Evolutionary conservation across 1,140 invertebrate genomes (phyloP).

Genomic region (Orussus abietinus): DNA sequence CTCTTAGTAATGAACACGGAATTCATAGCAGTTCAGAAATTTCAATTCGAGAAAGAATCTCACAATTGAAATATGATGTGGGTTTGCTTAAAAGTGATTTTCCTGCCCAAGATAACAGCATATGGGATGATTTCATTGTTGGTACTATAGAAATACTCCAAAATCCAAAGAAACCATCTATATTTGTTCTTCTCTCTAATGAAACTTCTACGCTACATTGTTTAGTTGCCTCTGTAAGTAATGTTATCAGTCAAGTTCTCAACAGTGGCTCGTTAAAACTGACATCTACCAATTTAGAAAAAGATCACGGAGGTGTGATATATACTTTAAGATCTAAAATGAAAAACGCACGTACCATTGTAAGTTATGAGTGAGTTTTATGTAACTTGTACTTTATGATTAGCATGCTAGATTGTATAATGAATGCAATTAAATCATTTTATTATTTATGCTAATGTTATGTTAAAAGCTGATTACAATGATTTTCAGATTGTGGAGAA

Average conservation of each 20-base stretch:
- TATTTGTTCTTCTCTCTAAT: conserved; percentile 36
- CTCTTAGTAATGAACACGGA: too few species aligned
- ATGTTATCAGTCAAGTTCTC: conserved; percentile 26
- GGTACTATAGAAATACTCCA: conserved; percentile 25
- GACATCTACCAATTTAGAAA: conserved; percentile 27
- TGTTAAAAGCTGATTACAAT: background rate
- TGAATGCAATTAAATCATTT: conserved; percentile 3
- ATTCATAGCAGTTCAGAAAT: too few species aligned
- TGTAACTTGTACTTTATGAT: conserved; percentile 7
- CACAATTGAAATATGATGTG: conserved; percentile 13
- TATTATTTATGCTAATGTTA: background rate
- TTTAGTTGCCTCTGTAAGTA: conserved; percentile 29
- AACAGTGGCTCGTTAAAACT: conserved; percentile 20
- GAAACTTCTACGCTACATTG: conserved; percentile 28
- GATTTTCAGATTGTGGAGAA: conserved; percentile 15
- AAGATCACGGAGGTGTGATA: conserved; percentile 30
- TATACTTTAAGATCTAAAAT: conserved; percentile 17
- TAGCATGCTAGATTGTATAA: too few species aligned
- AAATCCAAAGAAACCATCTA: conserved; percentile 21
- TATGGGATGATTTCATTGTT: conserved; percentile 31
- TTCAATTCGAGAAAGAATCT: conserved; percentile 3
- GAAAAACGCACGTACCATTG: conserved; percentile 34
- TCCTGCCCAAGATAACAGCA: conserved; percentile 27
- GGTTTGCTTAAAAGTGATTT: conserved; percentile 18
- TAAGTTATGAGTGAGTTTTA: conserved; percentile 24